A percentile compares a stretch with the other conserved stretches of the same genome.
phyloP scores from a whole-genome alignment of 2,888 invertebrate genomes.

The Mycogona germanica region DNA sequence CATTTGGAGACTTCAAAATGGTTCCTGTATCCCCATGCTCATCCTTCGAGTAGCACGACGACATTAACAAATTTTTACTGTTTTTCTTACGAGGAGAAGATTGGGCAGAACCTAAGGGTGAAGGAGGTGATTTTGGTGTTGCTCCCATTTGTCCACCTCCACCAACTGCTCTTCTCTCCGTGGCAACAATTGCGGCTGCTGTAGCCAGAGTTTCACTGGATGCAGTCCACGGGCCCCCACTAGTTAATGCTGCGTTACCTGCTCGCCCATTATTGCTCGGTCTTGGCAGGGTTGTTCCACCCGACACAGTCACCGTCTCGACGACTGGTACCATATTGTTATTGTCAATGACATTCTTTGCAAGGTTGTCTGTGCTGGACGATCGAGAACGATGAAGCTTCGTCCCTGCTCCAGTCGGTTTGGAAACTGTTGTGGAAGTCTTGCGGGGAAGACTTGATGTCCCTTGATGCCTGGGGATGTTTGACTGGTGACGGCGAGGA shows the following conservation, averaged over 20 bases:
- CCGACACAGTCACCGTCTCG: no score
- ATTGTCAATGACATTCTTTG: background rate
- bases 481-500: constrained; percentile 5
- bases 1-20: constrained; percentile 6
- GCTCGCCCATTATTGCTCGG: no score
- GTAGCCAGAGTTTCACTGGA: constrained; percentile 13
- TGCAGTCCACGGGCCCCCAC: constrained; percentile 4
- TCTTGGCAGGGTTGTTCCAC: no score
- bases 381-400: constrained; percentile 2
- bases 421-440: background rate
- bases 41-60: no score
- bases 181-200: constrained; percentile 12
- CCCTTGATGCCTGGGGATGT: constrained; percentile 13
- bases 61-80: no score
- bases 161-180: background rate
- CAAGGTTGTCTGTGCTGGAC: constrained; percentile 14
- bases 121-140: constrained; percentile 12
- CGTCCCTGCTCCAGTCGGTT: no score
- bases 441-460: constrained; percentile 9
- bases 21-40: constrained; percentile 6
- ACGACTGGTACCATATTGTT: background rate
- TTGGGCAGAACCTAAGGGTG: no score
- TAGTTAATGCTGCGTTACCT: background rate
- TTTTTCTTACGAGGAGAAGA: constrained; percentile 3
- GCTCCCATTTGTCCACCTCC: no score